Conservation (phyloP, 1,140 invertebrate species). For the Ladona fulva region DNA sequence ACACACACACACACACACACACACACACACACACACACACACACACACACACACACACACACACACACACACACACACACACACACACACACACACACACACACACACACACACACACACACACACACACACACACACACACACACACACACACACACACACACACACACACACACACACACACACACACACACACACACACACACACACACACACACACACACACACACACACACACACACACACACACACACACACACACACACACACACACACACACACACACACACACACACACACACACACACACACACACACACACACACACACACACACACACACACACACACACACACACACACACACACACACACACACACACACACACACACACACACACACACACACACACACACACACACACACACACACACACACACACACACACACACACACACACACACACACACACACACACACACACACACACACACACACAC, state of each 20-base stretch:
- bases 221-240: neutral
- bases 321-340: conserved; percentile 25
- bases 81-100: neutral
- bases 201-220: neutral
- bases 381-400: conserved; percentile 26
- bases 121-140: neutral
- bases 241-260: neutral
- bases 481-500: conserved; percentile 25
- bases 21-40: neutral
- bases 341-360: conserved; percentile 25
- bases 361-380: conserved; percentile 26
- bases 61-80: neutral
- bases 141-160: neutral
- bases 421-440: conserved; percentile 25
- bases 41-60: neutral
- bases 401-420: conserved; percentile 24
- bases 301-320: conserved; percentile 26
- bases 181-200: neutral
- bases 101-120: neutral
- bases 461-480: conserved; percentile 25
- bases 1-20: neutral
- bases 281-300: conserved; percentile 24
- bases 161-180: neutral
- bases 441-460: conserved; percentile 26
- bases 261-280: conserved; percentile 3